Evolutionary conservation across 2,113 vertebrate species (phyloP), one percentile per base, ranked within the genome.

Genomic region (Cyanoramphus novaezelandiae): DNA sequence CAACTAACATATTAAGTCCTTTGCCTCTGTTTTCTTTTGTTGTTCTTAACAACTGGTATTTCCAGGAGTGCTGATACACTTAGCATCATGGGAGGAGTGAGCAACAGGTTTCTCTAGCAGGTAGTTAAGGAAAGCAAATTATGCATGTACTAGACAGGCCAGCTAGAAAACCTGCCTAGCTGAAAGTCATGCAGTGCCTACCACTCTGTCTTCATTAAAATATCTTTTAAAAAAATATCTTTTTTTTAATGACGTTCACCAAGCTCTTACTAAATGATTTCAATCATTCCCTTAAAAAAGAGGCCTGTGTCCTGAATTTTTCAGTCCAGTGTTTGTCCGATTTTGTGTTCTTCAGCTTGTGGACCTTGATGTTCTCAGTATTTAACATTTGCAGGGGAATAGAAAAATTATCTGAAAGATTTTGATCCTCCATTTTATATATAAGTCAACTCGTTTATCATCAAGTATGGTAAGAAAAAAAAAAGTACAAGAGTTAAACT

Each of bases 1-100:
- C 33, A 82, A 71, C 46, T 82, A 84, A 82, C 29, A 37, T n/a
- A 25, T 72, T 77, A 69, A 77, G 44, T 21, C 49, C 49, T 88
- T 92, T 88, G 67, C 67, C 27, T 92, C 35, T 85, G 10, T 82
- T 80, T 90, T 80, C 18, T 86, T 17, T 41, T 88, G 33, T 88
- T 96, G 63, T 71, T 82, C 49, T 86, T 88, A 94, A n/a, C 19
- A 80, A 74, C 67, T 80, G 63, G 44, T 92, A 77, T 80, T 94
- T 86, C 67, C 79, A 94, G 75, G 47, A 93, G 25, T 44, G 33
- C 19, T 77, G 63, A 69, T 82, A 72, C 28, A 13, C 24, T 78
- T 46, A 70, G n/a, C 52, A 69, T 72, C 71, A 90, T 5, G 69
- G 27, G 6, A 75, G 12, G 43, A 87, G 12, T 37, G 44, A 88